Percentiles rank a stretch among this genome's conserved stretches.
Conservation (phyloP, 2,888 invertebrate species). For the Diaphora mendica region DNA sequence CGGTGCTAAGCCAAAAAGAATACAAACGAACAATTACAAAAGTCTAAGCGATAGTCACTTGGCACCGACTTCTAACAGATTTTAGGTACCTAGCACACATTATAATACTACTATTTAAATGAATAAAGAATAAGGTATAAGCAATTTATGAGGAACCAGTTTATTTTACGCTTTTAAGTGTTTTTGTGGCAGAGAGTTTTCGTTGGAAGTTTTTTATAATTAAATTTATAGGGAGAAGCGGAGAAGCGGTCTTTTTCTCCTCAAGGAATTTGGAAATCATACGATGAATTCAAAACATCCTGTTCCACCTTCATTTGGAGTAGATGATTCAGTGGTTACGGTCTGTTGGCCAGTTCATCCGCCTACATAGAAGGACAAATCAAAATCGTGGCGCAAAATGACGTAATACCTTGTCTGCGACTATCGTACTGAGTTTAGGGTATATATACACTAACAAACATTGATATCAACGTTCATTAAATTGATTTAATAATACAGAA, state of each 20-base stretch:
- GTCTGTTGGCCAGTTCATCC: constrained; percentile 21
- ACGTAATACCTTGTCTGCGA: constrained; percentile 59
- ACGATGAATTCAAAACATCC: neutral
- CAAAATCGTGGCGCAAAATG: constrained; percentile 45
- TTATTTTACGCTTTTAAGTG: too few relatives aligned
- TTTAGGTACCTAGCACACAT: too few relatives aligned
- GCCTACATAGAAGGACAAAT: constrained; percentile 40
- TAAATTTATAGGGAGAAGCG: too few relatives aligned
- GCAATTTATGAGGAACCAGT: too few relatives aligned
- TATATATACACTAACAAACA: constrained; percentile 16
- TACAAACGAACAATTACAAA: too few relatives aligned
- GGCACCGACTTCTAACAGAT: too few relatives aligned
- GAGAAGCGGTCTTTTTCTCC: neutral
- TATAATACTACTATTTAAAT: too few relatives aligned
- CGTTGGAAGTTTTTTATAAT: too few relatives aligned
- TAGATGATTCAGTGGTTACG: neutral
- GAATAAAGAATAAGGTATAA: too few relatives aligned
- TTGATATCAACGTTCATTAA: constrained; percentile 22
- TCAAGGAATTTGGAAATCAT: constrained; percentile 15
- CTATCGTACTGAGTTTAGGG: constrained; percentile 41
- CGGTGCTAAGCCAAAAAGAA: too few relatives aligned
- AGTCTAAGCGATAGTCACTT: too few relatives aligned
- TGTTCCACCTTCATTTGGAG: neutral
- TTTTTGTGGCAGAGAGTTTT: too few relatives aligned
- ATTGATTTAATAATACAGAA: constrained; percentile 6